These are phyloP conservation scores for Archaeoteleia sp. DNA, from an alignment of 2,888 invertebrate genomes.

Conservation along the genomic window DNA sequence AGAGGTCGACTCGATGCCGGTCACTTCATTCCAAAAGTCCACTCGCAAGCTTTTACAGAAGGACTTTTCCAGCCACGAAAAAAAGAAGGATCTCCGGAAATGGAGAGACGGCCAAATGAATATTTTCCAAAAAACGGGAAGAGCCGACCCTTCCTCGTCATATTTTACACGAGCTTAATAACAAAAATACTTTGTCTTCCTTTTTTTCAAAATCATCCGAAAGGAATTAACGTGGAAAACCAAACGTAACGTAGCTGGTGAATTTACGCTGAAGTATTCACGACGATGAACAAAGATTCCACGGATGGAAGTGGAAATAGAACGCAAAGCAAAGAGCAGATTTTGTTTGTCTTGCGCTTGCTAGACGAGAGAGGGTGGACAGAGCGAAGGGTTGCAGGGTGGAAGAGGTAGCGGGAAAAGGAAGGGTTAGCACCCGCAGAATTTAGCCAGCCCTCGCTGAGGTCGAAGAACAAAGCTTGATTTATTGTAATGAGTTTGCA, in stretches of 20 bases:
- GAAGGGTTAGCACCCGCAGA: slow-evolving; percentile 68
- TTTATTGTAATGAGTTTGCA: slow-evolving; percentile 76
- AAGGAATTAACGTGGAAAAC: too few species aligned
- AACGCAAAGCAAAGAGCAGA: slow-evolving; percentile 13
- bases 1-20: slow-evolving; percentile 45
- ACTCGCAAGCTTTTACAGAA: slow-evolving; percentile 11
- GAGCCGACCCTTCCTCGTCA: too few species aligned
- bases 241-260: too few species aligned
- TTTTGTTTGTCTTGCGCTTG: slow-evolving; percentile 52
- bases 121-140: too few species aligned
- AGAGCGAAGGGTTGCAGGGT: slow-evolving; percentile 26
- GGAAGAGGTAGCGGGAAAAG: slow-evolving; percentile 33
- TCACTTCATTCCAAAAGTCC: slow-evolving; percentile 43
- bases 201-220: too few species aligned
- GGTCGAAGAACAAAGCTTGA: slow-evolving; percentile 75
- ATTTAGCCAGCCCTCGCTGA: slow-evolving; percentile 68
- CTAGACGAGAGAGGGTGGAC: slow-evolving; percentile 41
- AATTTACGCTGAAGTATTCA: slow-evolving; percentile 3
- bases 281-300: slow-evolving; percentile 1
- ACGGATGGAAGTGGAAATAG: background rate
- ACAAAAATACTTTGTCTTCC: too few species aligned
- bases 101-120: too few species aligned
- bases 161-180: too few species aligned
- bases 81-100: too few species aligned
- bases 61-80: background rate